A percentile compares a stretch with the other conserved stretches of the same genome.
phyloP scores from a whole-genome alignment of 2,797 vertebrate genomes.

The Spizella passerina region DNA sequence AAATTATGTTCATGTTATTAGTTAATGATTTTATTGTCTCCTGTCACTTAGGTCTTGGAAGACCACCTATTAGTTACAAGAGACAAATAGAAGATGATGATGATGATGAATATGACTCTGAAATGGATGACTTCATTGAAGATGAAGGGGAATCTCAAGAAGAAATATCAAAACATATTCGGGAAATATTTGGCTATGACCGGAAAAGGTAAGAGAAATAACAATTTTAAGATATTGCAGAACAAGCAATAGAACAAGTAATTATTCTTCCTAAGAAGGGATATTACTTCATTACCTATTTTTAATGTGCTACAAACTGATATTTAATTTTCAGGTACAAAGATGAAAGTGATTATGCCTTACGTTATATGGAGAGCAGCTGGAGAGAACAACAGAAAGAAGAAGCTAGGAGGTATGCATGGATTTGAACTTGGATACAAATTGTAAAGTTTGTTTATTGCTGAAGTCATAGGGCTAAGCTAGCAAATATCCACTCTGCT shows the following conservation, averaged over 20 bases:
- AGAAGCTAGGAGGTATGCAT: slow-evolving; percentile 91
- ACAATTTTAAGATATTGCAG: background rate
- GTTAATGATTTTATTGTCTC: background rate
- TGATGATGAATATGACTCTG: slow-evolving; percentile 92
- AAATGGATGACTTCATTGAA: slow-evolving; percentile 99
- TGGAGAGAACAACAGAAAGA: slow-evolving; percentile 97
- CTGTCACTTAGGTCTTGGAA: slow-evolving; percentile 73
- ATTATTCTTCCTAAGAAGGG: background rate
- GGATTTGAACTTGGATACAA: background rate
- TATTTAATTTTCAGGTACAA: slow-evolving; percentile 83
- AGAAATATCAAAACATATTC: slow-evolving; percentile 94
- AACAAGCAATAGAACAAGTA: background rate
- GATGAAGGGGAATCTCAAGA: slow-evolving; percentile 88
- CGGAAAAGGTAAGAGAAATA: slow-evolving; percentile 79
- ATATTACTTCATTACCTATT: background rate
- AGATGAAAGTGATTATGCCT: slow-evolving; percentile 97
- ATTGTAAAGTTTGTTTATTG: background rate
- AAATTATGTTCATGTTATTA: background rate
- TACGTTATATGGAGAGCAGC: slow-evolving; percentile 97
- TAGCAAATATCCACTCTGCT: background rate
- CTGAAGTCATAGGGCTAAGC: background rate
- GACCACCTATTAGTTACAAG: slow-evolving; percentile 88
- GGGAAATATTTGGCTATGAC: slow-evolving; percentile 97
- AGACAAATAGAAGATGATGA: slow-evolving; percentile 86
- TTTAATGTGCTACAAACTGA: background rate